Evolutionary conservation across 2,888 invertebrate species (phyloP).

Genomic region (Orthosia gothica): DNA sequence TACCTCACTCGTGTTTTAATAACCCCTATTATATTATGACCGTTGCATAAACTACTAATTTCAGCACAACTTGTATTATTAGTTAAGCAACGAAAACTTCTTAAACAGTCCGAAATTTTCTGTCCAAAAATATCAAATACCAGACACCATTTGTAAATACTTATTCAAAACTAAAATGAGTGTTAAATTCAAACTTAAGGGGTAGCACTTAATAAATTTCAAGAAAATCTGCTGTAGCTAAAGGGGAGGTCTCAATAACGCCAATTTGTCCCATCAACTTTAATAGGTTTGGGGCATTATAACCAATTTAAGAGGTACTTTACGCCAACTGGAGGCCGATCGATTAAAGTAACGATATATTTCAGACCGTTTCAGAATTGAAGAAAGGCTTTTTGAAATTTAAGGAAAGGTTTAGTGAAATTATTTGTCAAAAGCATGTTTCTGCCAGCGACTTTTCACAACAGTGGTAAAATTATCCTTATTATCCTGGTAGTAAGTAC

Average conservation of each 20-base stretch:
- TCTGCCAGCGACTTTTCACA: too few relatives aligned
- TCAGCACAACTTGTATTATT: too few relatives aligned
- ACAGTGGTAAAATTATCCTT: too few relatives aligned
- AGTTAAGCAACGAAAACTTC: neutral
- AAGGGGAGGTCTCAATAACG: slow-evolving; percentile 41
- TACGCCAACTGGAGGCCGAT: slow-evolving; percentile 48
- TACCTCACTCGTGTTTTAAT: too few relatives aligned
- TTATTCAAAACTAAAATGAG: slow-evolving; percentile 2
- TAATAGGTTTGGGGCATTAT: slow-evolving; percentile 45
- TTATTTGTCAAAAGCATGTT: neutral
- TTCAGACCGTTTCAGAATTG: neutral
- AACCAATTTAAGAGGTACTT: slow-evolving; percentile 46
- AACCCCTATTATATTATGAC: too few relatives aligned
- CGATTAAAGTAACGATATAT: slow-evolving; percentile 22
- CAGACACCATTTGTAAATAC: neutral
- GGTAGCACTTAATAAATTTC: slow-evolving; percentile 43
- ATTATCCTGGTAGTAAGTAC: too few relatives aligned
- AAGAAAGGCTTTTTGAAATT: neutral
- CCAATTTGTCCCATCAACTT: slow-evolving; percentile 42
- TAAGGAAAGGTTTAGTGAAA: neutral
- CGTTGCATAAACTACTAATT: too few relatives aligned
- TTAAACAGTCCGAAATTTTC: neutral
- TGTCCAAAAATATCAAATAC: neutral
- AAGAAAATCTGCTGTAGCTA: slow-evolving; percentile 33
- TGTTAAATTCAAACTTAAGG: slow-evolving; percentile 16